A percentile compares a stretch with the other conserved stretches of the same genome.
phyloP scores from a whole-genome alignment of 2,888 invertebrate genomes.

The Ectemnius continuus region DNA sequence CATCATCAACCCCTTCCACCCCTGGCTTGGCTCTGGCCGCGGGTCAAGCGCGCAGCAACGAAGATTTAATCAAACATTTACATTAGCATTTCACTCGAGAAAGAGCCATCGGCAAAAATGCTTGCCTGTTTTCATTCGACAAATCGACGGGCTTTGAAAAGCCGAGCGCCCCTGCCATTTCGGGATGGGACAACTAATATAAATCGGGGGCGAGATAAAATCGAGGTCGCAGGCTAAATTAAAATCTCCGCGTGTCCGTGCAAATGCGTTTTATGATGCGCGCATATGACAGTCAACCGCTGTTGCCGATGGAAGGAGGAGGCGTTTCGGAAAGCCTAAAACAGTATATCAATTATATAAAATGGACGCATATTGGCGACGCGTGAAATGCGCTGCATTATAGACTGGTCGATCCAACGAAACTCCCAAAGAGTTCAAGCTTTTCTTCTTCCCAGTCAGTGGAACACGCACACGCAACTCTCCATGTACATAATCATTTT shows the following conservation, averaged over 20 bases:
- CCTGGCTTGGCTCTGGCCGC: no score
- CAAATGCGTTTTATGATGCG: background rate
- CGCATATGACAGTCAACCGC: background rate
- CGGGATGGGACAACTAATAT: conserved; percentile 1
- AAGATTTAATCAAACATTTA: background rate
- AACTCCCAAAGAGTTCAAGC: background rate
- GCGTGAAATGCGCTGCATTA: background rate
- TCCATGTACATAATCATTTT: no score
- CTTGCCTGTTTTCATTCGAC: background rate
- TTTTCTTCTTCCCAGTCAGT: no score
- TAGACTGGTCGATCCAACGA: background rate
- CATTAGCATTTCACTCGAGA: background rate
- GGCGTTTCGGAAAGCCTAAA: no score
- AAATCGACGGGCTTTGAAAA: background rate
- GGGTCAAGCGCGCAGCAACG: background rate
- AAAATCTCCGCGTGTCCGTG: conserved; percentile 1
- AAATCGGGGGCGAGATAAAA: background rate
- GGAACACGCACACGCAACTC: no score
- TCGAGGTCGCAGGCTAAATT: background rate
- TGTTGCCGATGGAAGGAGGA: no score
- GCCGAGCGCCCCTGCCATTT: background rate
- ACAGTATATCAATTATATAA: conserved; percentile 3
- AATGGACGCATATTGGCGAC: background rate
- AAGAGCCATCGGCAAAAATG: background rate
- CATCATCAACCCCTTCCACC: no score